Evolutionary conservation across 2,888 invertebrate species (phyloP).

Genomic region (Callimorpha dominula): DNA sequence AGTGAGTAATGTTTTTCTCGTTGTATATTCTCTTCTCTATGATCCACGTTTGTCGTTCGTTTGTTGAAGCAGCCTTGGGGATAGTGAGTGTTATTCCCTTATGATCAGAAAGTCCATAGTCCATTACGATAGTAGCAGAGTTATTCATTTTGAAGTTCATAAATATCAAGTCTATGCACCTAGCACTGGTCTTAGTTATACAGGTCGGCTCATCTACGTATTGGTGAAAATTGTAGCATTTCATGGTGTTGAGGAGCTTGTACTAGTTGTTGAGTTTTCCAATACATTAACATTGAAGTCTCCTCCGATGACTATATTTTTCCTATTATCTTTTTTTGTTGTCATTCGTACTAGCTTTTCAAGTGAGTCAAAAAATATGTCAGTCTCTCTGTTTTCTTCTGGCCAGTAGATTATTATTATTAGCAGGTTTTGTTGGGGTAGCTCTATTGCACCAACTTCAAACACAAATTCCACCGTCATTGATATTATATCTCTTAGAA

Average conservation of each 20-base stretch:
- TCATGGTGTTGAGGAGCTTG: no score
- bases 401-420: neutral
- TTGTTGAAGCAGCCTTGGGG: neutral
- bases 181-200: neutral
- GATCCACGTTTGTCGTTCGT: neutral
- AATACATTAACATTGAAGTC: no score
- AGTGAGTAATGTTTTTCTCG: neutral
- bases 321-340: neutral
- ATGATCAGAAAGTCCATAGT: neutral
- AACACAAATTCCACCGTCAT: neutral
- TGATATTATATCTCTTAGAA: neutral
- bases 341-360: neutral
- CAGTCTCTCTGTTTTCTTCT: neutral
- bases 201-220: neutral
- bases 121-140: neutral
- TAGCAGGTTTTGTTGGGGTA: neutral
- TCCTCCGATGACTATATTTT: no score
- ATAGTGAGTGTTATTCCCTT: neutral
- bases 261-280: no score
- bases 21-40: no score
- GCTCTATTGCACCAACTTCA: neutral
- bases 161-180: constrained; percentile 1
- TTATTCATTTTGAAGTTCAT: neutral
- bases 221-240: neutral
- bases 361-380: neutral